Evolutionary conservation across 53 echinoderm and acorn worm species (phyloP), one percentile per base, ranked within the genome.

Genomic region (Echinometra lucunter): DNA sequence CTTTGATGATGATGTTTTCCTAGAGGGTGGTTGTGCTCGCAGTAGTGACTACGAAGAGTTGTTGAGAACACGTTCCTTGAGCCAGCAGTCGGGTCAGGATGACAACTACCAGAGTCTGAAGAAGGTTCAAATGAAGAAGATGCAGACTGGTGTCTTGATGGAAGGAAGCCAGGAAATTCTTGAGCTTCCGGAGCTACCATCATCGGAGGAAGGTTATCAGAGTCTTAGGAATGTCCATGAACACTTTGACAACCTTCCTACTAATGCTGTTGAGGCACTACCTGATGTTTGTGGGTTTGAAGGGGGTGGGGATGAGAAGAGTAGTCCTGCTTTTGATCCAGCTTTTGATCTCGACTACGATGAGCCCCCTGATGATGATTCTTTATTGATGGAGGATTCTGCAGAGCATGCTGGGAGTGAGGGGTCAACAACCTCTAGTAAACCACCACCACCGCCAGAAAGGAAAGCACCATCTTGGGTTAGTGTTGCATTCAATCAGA

Each of bases 261-360:
- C 5, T 78, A 45, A 57, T 40, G 40, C 44, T 37, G 94, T 58
- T 4, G 83, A 82, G 63, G 58, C 42, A 42, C 40, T 92, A 1
- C 92, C 92, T 34, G 92, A 92, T 57, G 92, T 92, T 0, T 92
- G 92, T 27, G 75, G 74, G 21, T 92, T 80, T 78, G 92, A 92
- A 38, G 92, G 92, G 34, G 92, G 92, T 2, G 82, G 83, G 44
- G 94, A 82, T 83, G 94, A 94, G 94, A 94, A 94, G 49, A 40
- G 66, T 45, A 94, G 66, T 38, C 94, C 85, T 42, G 45, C 94
- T 40, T 83, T 94, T 35, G 95, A 94, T 89, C 95, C 95, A 72
- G 95, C 90, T 44, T 95, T 95, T 66, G 98, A 98, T 56, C 97
- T 95, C 15, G 98, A 98, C 88, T 98, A 98, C 70, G 98, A 98